Evolutionary conservation across 2,888 invertebrate species (phyloP).

Genomic region (Serripes groenlandicus): DNA sequence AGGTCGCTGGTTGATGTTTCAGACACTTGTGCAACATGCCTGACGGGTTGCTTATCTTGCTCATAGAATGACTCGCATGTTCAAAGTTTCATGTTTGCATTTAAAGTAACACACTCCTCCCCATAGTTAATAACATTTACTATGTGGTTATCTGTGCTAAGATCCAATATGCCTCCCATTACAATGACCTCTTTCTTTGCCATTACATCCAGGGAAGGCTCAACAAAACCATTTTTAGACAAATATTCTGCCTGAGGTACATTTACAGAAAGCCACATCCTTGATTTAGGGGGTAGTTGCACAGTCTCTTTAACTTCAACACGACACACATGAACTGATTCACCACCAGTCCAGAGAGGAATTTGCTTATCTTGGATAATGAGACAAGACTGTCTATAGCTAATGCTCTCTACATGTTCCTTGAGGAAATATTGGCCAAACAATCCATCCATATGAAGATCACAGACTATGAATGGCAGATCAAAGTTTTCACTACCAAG

Average conservation of each 20-base stretch:
- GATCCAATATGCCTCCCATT: slow-evolving; percentile 5
- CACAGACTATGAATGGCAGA: slow-evolving; percentile 22
- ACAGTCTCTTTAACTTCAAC: slow-evolving; percentile 13
- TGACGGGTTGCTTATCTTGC: not conserved
- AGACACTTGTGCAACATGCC: not conserved
- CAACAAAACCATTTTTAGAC: not conserved
- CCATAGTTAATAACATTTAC: slow-evolving; percentile 22
- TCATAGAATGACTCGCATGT: slow-evolving; percentile 25
- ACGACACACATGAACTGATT: slow-evolving; percentile 17
- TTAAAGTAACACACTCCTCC: not conserved
- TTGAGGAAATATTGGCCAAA: slow-evolving; percentile 29
- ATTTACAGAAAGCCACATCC: slow-evolving; percentile 13
- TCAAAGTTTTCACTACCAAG: slow-evolving; percentile 1
- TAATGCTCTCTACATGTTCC: slow-evolving; percentile 24
- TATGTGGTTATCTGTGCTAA: not conserved
- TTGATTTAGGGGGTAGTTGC: not conserved
- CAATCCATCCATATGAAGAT: slow-evolving; percentile 18
- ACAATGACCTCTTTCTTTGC: slow-evolving; percentile 5
- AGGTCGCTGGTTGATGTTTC: not conserved
- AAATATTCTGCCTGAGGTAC: slow-evolving; percentile 21
- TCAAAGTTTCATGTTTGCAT: slow-evolving; percentile 16
- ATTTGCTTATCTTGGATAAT: slow-evolving; percentile 1
- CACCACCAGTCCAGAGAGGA: slow-evolving; percentile 18
- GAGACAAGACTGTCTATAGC: slow-evolving; percentile 25
- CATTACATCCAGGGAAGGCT: slow-evolving; percentile 20